These are phyloP conservation scores for Plodia interpunctella DNA, from an alignment of 1,140 invertebrate species.

Conservation along the genomic window DNA sequence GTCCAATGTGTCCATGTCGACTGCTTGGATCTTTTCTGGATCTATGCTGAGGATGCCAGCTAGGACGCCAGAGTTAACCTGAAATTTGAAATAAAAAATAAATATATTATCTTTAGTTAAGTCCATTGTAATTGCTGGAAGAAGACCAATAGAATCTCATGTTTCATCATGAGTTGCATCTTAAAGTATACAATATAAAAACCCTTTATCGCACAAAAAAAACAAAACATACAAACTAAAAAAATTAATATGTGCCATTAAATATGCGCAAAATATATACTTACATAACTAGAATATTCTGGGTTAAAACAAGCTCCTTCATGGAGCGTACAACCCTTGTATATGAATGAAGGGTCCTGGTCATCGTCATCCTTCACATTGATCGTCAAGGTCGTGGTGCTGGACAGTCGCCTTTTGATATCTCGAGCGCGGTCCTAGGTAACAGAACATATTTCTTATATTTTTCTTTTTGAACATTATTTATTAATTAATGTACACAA, in stretches of 20 bases:
- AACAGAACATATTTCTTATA: not conserved
- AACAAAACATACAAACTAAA: no score
- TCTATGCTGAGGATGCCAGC: conserved; percentile 88
- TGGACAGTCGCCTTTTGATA: conserved; percentile 83
- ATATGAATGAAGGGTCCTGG: conserved; percentile 91
- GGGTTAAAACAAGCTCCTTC: conserved; percentile 90
- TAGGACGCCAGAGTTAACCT: conserved; percentile 88
- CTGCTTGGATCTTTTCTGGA: conserved; percentile 93
- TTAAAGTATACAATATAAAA: no score
- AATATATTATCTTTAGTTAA: no score
- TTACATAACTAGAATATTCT: conserved; percentile 81
- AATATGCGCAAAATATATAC: no score
- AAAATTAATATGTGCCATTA: no score
- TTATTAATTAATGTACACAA: no score
- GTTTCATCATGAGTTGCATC: no score
- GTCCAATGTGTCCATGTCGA: conserved; percentile 92
- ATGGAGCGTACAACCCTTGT: conserved; percentile 86
- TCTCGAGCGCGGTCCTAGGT: conserved; percentile 88
- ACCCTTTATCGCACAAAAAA: no score
- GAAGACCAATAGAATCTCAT: no score
- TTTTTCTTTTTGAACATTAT: no score
- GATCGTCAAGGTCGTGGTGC: conserved; percentile 90
- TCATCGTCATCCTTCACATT: conserved; percentile 93
- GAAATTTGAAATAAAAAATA: conserved; percentile 56
- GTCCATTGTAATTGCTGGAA: no score